Conservation (phyloP, 2,888 invertebrate genomes). For the Hyalella azteca region DNA sequence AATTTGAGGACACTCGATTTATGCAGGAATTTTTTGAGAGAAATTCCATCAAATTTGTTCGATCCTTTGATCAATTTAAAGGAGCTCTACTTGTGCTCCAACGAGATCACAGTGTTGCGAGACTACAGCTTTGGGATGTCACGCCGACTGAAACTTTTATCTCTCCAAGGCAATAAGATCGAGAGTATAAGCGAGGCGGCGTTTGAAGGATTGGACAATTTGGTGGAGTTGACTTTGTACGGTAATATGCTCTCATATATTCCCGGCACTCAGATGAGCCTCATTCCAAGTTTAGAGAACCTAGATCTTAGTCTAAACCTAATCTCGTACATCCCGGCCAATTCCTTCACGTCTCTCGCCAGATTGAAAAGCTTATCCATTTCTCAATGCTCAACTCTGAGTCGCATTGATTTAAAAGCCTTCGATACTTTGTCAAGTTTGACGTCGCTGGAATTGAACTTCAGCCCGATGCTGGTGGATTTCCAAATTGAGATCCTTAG, state of each 20-base stretch:
- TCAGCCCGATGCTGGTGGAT: constrained; percentile 48
- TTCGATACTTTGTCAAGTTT: constrained; percentile 44
- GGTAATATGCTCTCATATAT: constrained; percentile 46
- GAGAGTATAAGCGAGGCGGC: constrained; percentile 42
- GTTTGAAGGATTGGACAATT: constrained; percentile 46
- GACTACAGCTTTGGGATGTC: constrained; percentile 46
- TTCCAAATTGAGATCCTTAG: constrained; percentile 48
- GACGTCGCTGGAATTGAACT: constrained; percentile 50
- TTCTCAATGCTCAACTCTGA: constrained; percentile 51
- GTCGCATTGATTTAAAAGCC: constrained; percentile 43
- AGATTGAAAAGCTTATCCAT: constrained; percentile 47
- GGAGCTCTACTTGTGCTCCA: constrained; percentile 51
- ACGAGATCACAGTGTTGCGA: constrained; percentile 43
- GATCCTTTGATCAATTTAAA: constrained; percentile 51
- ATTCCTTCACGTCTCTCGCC: constrained; percentile 41
- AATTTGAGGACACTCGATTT: constrained; percentile 45
- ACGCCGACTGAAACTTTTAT: constrained; percentile 43
- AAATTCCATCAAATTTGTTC: constrained; percentile 45
- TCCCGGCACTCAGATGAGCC: constrained; percentile 41
- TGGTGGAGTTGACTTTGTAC: constrained; percentile 41
- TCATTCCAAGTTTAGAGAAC: constrained; percentile 46
- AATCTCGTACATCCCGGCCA: constrained; percentile 38
- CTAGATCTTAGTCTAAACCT: constrained; percentile 51
- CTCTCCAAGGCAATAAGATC: constrained; percentile 52
- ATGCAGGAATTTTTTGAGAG: constrained; percentile 51